A percentile compares a stretch with the other conserved stretches of the same genome.
Evolutionary conservation across 2,888 invertebrate species (phyloP).

Genomic region (Galerucella pusilla): DNA sequence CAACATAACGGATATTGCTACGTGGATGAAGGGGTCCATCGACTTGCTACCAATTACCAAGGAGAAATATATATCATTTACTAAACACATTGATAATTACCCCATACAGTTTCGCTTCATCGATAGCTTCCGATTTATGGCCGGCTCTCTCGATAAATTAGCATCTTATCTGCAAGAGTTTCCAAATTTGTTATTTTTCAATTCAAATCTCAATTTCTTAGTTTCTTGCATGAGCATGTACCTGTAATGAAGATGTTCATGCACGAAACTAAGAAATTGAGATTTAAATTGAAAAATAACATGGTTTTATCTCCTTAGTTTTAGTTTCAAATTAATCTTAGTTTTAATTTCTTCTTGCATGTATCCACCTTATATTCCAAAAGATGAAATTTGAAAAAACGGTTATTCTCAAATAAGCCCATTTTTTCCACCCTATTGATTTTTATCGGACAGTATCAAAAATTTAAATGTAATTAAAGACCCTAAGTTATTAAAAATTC

Average conservation of each 20-base stretch:
- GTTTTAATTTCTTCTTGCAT: too few species aligned
- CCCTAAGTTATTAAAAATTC: background rate
- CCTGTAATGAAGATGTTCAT: too few species aligned
- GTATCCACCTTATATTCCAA: too few species aligned
- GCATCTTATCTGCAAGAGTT: slow-evolving; percentile 42
- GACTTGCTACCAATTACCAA: slow-evolving; percentile 47
- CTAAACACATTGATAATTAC: slow-evolving; percentile 41
- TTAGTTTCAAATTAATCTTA: too few species aligned
- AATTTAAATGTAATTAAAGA: background rate
- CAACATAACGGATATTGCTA: slow-evolving; percentile 46
- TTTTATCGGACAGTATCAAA: background rate
- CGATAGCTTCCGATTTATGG: slow-evolving; percentile 49
- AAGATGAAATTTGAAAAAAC: too few species aligned
- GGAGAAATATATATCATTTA: slow-evolving; percentile 49
- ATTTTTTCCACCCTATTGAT: background rate
- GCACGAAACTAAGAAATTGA: too few species aligned
- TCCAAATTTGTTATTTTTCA: slow-evolving; percentile 18
- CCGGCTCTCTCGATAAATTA: slow-evolving; percentile 47
- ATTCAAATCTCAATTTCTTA: too few species aligned
- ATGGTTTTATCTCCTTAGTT: too few species aligned
- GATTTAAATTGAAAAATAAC: too few species aligned
- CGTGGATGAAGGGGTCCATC: slow-evolving; percentile 3
- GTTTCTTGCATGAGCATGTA: too few species aligned
- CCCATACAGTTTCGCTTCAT: slow-evolving; percentile 45
- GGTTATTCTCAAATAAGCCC: too few species aligned